Conservation (phyloP, 1,140 invertebrate genomes). For the Charaxes varanes region DNA sequence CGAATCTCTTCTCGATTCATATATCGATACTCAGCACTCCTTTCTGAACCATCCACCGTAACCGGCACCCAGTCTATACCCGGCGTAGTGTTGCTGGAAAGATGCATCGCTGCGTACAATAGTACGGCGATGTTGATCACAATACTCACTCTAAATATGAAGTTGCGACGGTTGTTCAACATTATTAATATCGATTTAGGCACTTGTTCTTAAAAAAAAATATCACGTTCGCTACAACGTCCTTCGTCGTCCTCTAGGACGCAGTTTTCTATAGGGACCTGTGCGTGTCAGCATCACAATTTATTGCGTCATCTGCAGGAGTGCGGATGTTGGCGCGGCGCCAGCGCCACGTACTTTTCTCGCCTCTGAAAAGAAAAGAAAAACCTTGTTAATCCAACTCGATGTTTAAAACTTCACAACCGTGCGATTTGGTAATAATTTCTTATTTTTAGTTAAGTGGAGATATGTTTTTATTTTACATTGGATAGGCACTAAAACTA, state of each 20-base stretch:
- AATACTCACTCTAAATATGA: slow-evolving; percentile 83
- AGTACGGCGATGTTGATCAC: slow-evolving; percentile 82
- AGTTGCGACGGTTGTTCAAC: slow-evolving; percentile 77
- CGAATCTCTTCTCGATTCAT: slow-evolving; percentile 40
- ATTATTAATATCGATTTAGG: slow-evolving; percentile 55
- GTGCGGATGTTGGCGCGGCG: slow-evolving; percentile 47
- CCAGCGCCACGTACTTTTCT: slow-evolving; percentile 37
- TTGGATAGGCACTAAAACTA: too few species aligned
- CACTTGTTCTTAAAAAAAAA: slow-evolving; percentile 56
- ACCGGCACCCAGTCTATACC: slow-evolving; percentile 49
- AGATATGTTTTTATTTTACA: too few species aligned
- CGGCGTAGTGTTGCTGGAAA: slow-evolving; percentile 41
- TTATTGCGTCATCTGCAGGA: slow-evolving; percentile 64
- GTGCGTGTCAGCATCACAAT: slow-evolving; percentile 68
- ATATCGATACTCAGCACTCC: slow-evolving; percentile 44
- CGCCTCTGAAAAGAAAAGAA: slow-evolving; percentile 39
- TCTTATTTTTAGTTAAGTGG: too few species aligned
- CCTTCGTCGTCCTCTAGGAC: slow-evolving; percentile 70
- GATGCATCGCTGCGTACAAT: slow-evolving; percentile 74
- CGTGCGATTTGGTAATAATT: too few species aligned
- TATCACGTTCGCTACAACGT: slow-evolving; percentile 47
- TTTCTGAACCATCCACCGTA: slow-evolving; percentile 45
- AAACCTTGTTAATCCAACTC: too few species aligned
- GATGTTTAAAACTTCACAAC: too few species aligned
- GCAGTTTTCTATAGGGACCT: slow-evolving; percentile 62